Percentiles rank a stretch among this genome's conserved stretches.
Evolutionary conservation across 2,888 invertebrate species (phyloP).

Genomic region (Oeneis ivallda): DNA sequence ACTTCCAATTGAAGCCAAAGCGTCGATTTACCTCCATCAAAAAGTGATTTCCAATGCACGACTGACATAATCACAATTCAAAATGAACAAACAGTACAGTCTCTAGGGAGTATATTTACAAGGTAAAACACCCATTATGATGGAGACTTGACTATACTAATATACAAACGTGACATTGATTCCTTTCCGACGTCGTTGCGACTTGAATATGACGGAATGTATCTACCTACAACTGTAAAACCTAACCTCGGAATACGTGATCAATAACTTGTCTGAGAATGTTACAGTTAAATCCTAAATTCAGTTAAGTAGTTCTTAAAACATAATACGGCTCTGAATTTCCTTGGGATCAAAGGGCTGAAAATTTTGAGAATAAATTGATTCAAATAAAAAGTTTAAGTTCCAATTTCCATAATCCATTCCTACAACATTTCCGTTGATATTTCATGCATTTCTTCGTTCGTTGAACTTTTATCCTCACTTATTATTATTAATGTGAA

Average conservation of each 20-base stretch:
- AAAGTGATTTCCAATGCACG: constrained; percentile 25
- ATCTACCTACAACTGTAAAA: neutral
- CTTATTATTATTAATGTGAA: no score
- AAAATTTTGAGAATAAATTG: no score
- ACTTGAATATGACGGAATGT: neutral
- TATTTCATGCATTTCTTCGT: no score
- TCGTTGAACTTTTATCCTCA: no score
- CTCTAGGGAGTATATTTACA: constrained; percentile 27
- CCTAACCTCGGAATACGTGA: neutral
- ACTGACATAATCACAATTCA: constrained; percentile 26
- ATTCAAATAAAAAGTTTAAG: no score
- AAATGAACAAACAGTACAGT: constrained; percentile 21
- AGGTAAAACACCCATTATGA: constrained; percentile 27
- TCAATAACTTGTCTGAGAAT: neutral
- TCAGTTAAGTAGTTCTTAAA: neutral
- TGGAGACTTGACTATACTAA: constrained; percentile 14
- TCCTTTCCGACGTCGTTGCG: constrained; percentile 3
- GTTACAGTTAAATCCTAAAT: neutral
- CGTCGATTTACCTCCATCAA: constrained; percentile 25
- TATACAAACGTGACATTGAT: constrained; percentile 1
- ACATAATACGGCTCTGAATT: no score
- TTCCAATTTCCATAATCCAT: no score
- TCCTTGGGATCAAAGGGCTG: no score
- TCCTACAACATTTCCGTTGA: no score
- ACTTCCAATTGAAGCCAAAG: neutral